Base-by-base conservation (phyloP, 1,140 invertebrate genomes). In the Microplitis mediator region DNA sequence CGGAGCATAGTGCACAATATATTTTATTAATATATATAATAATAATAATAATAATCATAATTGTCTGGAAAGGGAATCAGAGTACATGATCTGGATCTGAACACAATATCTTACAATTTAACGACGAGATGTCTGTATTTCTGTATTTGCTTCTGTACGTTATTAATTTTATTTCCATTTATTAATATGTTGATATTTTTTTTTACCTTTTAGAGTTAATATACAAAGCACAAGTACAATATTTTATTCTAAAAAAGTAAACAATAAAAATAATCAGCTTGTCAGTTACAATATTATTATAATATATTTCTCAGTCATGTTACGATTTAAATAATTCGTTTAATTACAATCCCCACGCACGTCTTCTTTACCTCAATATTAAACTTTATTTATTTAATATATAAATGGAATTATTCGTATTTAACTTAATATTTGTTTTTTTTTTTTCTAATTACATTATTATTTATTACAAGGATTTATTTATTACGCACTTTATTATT, bases 81-180 rank as follows among this genome's bases (percentile, higher is more conserved):
- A 85, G 79, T 85, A 85, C 82, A 84, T 85, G 36, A 84, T 83
- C 83, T 83, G 83, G 85, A 77, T 81, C 84, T 85, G 82, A 84
- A 85, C 84, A 85, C 84, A 85, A 85, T 85, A 85, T 85, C 82
- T 85, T 85, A 85, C 84, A 85, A 83, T 84, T 84, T 84, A 85
- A 85, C 83, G 82, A 85, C 84, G 81, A 85, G 80, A 85, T 84
- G 81, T 82, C 81, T 84, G 84, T 81, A 78, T 80, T 81, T 82
- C 74, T 80, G 79, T 82, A 79, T 78, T 80, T 82, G 78, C 78
- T 84, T 83, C 76, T 80, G 81, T 82, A 84, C 79, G 81, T 80
- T 76, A 78, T 74, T 65, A 60, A 36, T 64, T 52, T 64, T 62
- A 61, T 64, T 73, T 60, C 50, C 3, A 13, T 58, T 32, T 13